These are phyloP conservation scores for Ictalurus furcatus DNA, from an alignment of 2,113 vertebrate genomes.

Conservation along the genomic window DNA sequence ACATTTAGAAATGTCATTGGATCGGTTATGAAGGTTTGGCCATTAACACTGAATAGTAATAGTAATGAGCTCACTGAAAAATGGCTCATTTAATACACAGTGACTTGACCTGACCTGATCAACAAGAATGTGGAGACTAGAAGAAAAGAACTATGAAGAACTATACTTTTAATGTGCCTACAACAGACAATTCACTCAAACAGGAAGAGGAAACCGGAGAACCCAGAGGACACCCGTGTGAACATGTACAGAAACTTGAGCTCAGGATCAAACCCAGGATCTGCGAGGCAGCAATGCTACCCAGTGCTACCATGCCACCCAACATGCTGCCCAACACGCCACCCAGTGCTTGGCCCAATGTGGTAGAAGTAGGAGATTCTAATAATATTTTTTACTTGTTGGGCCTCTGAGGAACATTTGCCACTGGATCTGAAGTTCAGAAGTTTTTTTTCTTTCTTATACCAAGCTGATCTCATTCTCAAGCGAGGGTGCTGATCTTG, in stretches of 20 bases:
- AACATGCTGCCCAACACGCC: neutral
- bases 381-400: neutral
- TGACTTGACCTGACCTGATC: conserved; percentile 3
- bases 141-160: neutral
- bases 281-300: neutral
- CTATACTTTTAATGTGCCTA: neutral
- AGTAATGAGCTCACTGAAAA: conserved; percentile 12
- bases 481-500: neutral
- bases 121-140: neutral
- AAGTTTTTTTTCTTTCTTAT: too few species aligned
- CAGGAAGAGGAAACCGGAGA: too few species aligned
- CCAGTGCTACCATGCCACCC: neutral
- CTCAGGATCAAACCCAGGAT: neutral
- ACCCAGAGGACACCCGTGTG: too few species aligned
- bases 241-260: neutral
- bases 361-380: neutral
- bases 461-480: neutral
- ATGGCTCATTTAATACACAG: conserved; percentile 16
- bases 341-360: neutral
- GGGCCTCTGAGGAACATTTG: too few species aligned
- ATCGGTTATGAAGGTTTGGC: conserved; percentile 5
- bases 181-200: neutral
- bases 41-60: conserved; percentile 8
- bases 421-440: too few species aligned
- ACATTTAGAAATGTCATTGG: conserved; percentile 35